Conservation (phyloP, 1,140 invertebrate species). For the Anastatus disparis region DNA sequence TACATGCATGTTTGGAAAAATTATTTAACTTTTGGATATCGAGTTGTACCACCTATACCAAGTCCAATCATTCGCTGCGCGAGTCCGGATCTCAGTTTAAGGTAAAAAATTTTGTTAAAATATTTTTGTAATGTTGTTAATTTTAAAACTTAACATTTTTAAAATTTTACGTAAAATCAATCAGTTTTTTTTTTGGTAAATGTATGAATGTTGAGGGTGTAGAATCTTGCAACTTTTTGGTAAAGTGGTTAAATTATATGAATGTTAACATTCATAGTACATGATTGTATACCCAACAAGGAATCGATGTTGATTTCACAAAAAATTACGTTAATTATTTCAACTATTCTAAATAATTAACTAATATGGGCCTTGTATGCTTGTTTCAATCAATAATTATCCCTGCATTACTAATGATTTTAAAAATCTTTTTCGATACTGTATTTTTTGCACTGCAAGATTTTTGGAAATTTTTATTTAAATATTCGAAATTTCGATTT, state of each 20-base stretch:
- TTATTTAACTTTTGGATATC: constrained; percentile 93
- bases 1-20: constrained; percentile 96
- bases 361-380: constrained; percentile 56
- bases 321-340: constrained; percentile 24
- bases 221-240: constrained; percentile 20
- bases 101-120: constrained; percentile 70
- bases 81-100: constrained; percentile 90
- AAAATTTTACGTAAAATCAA: constrained; percentile 1
- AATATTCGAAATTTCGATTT: too few species aligned
- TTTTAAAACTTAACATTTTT: not conserved
- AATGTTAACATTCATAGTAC: constrained; percentile 39
- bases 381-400: constrained; percentile 34
- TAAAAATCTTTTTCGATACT: constrained; percentile 5
- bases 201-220: not conserved
- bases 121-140: constrained; percentile 3
- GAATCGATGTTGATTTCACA: not conserved
- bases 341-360: constrained; percentile 50
- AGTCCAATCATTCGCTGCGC: constrained; percentile 87
- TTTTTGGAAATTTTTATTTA: constrained; percentile 6
- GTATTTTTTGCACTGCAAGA: constrained; percentile 16
- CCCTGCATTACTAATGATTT: constrained; percentile 27
- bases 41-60: constrained; percentile 86
- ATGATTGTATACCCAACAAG: too few species aligned
- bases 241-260: constrained; percentile 31
- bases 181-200: not conserved